Percentiles rank a stretch among this genome's conserved stretches.
phyloP scores from a whole-genome alignment of 1,140 invertebrate genomes.

The Drosophila kurseongensis region DNA sequence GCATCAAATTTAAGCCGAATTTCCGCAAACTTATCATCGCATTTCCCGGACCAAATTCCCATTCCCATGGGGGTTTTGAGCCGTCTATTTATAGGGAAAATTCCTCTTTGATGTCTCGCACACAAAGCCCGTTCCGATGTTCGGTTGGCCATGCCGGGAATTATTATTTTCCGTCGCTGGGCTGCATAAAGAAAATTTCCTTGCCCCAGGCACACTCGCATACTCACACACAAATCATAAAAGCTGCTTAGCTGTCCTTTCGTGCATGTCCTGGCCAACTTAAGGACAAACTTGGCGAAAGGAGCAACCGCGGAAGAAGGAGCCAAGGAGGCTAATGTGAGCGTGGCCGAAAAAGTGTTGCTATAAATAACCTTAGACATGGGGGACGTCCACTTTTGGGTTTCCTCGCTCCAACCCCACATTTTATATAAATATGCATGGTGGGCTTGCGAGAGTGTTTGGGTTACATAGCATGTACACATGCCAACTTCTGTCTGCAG shows the following conservation, averaged over 20 bases:
- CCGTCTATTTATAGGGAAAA: slow-evolving; percentile 35
- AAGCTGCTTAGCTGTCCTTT: slow-evolving; percentile 62
- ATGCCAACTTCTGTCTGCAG: slow-evolving; percentile 70
- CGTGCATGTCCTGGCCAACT: slow-evolving; percentile 56
- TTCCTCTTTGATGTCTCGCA: slow-evolving; percentile 36
- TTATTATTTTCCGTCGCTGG: slow-evolving; percentile 42
- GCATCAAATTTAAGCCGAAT: slow-evolving; percentile 39
- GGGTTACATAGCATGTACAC: slow-evolving; percentile 44
- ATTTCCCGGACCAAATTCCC: slow-evolving; percentile 27
- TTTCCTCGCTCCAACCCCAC: slow-evolving; percentile 10
- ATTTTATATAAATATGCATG: slow-evolving; percentile 41
- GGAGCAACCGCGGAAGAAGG: slow-evolving; percentile 41
- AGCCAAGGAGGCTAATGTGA: slow-evolving; percentile 48
- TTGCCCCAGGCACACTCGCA: slow-evolving; percentile 33
- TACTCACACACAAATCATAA: slow-evolving; percentile 52
- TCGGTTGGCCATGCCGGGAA: slow-evolving; percentile 45
- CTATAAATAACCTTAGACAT: slow-evolving; percentile 77
- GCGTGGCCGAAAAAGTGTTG: slow-evolving; percentile 69
- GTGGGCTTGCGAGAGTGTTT: slow-evolving; percentile 25
- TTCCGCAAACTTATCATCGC: slow-evolving; percentile 46
- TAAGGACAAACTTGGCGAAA: slow-evolving; percentile 60
- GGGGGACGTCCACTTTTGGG: slow-evolving; percentile 17
- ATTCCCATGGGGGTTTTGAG: slow-evolving; percentile 14
- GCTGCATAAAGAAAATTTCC: slow-evolving; percentile 53
- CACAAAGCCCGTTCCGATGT: slow-evolving; percentile 31